These are phyloP conservation scores for Lasioglossum figueresi DNA, from an alignment of 2,888 invertebrate species.

Conservation along the genomic window DNA sequence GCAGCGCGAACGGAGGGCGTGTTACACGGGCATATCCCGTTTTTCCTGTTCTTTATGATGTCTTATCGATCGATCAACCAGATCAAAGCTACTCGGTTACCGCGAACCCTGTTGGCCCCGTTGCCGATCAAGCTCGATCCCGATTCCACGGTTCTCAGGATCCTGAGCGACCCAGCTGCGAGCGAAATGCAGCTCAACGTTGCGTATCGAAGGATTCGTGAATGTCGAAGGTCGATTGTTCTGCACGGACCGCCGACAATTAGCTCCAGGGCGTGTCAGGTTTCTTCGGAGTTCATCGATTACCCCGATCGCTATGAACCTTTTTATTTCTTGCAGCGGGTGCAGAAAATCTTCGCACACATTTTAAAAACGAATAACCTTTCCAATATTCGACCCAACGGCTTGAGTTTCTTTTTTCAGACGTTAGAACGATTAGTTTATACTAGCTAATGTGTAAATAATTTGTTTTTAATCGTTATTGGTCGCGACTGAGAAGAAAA, in stretches of 20 bases:
- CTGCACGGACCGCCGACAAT: neutral
- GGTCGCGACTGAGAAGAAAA: too few relatives aligned
- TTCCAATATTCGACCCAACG: too few relatives aligned
- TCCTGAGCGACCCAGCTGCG: neutral
- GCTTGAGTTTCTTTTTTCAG: too few relatives aligned
- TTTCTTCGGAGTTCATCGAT: neutral
- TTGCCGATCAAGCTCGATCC: constrained; percentile 6
- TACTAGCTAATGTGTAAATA: too few relatives aligned
- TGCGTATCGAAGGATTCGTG: constrained; percentile 18
- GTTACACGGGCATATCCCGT: constrained; percentile 17
- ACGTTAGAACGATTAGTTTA: too few relatives aligned
- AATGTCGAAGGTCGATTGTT: neutral
- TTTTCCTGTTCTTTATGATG: constrained; percentile 35
- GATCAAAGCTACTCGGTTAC: constrained; percentile 31
- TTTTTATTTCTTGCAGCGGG: neutral
- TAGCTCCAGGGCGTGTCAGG: neutral
- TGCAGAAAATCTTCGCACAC: too few relatives aligned
- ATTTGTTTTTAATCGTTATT: too few relatives aligned
- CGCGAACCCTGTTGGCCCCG: constrained; percentile 10
- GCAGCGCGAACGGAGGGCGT: neutral
- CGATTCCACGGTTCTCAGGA: constrained; percentile 26
- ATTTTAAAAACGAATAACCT: too few relatives aligned
- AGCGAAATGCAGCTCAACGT: constrained; percentile 5
- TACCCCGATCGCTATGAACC: neutral
- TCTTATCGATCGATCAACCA: constrained; percentile 40